phyloP scores from a whole-genome alignment of 1,140 invertebrate species.

The Magallana angulata region DNA sequence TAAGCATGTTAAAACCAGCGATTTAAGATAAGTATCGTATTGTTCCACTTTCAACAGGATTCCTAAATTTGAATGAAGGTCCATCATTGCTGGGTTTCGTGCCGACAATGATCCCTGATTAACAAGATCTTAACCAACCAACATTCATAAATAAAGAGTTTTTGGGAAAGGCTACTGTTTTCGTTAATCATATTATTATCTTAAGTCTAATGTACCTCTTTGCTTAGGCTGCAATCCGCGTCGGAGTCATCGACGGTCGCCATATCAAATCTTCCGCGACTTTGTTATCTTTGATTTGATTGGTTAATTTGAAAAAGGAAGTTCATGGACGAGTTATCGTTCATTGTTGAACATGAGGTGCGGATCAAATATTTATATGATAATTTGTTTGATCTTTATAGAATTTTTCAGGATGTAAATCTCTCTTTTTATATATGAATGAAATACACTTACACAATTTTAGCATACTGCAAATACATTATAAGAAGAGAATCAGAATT shows the following conservation, averaged over 20 bases:
- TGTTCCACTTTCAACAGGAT: too few species aligned
- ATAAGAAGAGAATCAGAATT: neutral
- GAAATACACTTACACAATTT: neutral
- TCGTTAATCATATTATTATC: too few species aligned
- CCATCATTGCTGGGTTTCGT: too few species aligned
- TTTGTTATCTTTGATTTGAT: constrained; percentile 33
- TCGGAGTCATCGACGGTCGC: constrained; percentile 4
- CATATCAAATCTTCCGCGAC: constrained; percentile 23
- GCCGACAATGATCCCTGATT: too few species aligned
- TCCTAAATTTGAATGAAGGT: too few species aligned
- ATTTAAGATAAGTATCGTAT: neutral
- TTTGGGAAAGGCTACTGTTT: too few species aligned
- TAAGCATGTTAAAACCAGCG: neutral
- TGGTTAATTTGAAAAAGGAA: constrained; percentile 4
- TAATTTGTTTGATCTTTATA: neutral
- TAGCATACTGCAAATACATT: neutral
- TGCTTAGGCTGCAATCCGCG: neutral
- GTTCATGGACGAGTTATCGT: neutral
- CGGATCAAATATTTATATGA: neutral
- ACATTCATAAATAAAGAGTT: too few species aligned
- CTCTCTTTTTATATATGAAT: neutral
- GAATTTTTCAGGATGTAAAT: neutral
- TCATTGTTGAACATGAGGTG: neutral
- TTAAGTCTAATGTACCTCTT: neutral
- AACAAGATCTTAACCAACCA: too few species aligned